Evolutionary conservation across 92 coral and sea anemone species (phyloP), one percentile per base, ranked within the genome.

Genomic region (Phenganax marumi): DNA sequence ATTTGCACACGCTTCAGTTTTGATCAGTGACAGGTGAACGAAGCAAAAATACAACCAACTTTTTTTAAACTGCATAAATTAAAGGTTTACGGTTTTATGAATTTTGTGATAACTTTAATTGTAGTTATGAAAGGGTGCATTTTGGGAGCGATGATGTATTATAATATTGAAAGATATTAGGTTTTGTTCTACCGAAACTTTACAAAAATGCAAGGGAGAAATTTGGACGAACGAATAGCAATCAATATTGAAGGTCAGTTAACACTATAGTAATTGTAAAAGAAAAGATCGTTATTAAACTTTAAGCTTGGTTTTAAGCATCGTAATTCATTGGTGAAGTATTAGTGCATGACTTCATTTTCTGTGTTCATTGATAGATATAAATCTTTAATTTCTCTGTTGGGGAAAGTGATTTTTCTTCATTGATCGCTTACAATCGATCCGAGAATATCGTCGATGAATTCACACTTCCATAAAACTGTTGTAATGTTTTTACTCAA

Each of bases 21-120:
- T 66, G 16, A 66, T 66, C 72, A 66, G 9, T 47, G 43, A 25
- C 72, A 66, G 72, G 72, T 66, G 72, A 66, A 66, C 14, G 50
- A 24, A 66, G 8, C 17, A 3, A 18, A 66, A 66, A 66, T 33
- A 33, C 48, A 66, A 66, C 49, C 23, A 49, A 25, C 25, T 66
- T 25, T 66, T 21, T 19, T 48, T 4, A 64, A 21, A 64, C 70
- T 6, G n/a, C n/a, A 25, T 33, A 10, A 66, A 25, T 66, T 33
- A 66, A 66, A 66, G 43, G 0, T 33, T 0, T 10, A 49, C 5
- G 10, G 49, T 66, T 66, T 66, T 25, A 66, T 17, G 50, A 66
- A 0, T 25, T 5, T 66, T 25, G 17, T 3, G 49, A 49, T 1
- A 49, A 66, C 14, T 33, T 33, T 33, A 33, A 33, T 33, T 33